Evolutionary conservation across 2,888 invertebrate species (phyloP), one percentile per base, ranked within the genome.

Genomic region (Timandra comae): DNA sequence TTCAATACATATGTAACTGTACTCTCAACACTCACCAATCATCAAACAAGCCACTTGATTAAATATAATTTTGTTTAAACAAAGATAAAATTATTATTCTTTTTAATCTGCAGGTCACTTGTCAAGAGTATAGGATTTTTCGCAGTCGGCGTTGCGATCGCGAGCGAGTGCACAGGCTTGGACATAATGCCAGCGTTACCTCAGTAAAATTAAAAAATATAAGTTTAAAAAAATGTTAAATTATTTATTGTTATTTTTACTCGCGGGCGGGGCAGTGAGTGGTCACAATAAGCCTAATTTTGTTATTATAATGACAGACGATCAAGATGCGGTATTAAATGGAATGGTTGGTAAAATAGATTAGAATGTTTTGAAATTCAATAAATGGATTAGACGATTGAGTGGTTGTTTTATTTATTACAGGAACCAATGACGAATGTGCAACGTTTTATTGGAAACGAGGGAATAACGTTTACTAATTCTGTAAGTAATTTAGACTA

Each of bases 51-150:
- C n/a, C n/a, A n/a, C n/a, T n/a, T n/a, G n/a, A n/a, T n/a, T n/a
- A n/a, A n/a, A n/a, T n/a, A n/a, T n/a, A n/a, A n/a, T n/a, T n/a
- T n/a, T n/a, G n/a, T n/a, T n/a, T 24, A 7, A 7, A 12, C 6
- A 38, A 39, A 49, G 41, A 50, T 52, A 43, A 43, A 29, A n/a
- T n/a, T n/a, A n/a, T n/a, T 45, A 27, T 35, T 34, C 36, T 47
- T 53, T 51, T 75, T 63, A 64, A 68, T 65, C 80, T 86, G 34
- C 85, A 95, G 95, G 95, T 91, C 93, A 55, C 61, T 94, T 23
- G 89, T 94, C 29, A 95, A 95, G 81, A 94, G 94, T 68, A 82
- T 93, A 35, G 91, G 90, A n/a, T 81, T 94, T 54, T 95, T 95
- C 68, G 87, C 90, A 44, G 70, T 93, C 36, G 95, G 94, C 30